Percentiles rank a stretch among this genome's conserved stretches.
Conservation (phyloP, 2,113 vertebrate genomes). For the Onychostruthus taczanowskii region DNA sequence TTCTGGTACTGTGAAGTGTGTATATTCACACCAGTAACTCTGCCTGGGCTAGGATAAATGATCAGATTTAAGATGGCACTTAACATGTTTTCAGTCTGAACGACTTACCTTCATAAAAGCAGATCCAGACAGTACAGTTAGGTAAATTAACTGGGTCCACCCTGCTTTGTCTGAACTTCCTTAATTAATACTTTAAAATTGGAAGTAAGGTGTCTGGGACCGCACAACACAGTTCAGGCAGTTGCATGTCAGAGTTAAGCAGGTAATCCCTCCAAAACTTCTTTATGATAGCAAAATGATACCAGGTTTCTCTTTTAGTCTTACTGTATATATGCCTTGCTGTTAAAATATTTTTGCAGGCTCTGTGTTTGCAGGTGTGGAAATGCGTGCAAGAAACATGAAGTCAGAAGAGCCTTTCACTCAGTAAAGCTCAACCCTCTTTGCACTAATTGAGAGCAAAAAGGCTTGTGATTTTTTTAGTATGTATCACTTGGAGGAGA, state of each 20-base stretch:
- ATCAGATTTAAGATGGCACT: background rate
- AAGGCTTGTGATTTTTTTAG: background rate
- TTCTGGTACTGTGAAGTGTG: background rate
- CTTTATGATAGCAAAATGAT: background rate
- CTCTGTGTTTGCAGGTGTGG: background rate
- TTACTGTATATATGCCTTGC: background rate
- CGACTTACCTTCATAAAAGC: background rate
- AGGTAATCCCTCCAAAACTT: background rate
- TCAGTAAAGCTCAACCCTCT: background rate
- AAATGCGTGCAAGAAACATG: background rate
- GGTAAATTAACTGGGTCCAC: background rate
- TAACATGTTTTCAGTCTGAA: background rate
- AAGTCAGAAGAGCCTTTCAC: background rate
- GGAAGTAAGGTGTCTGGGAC: background rate
- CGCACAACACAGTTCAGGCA: background rate
- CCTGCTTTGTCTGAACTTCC: background rate
- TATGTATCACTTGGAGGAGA: background rate
- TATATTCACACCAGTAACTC: background rate
- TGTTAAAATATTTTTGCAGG: slow-evolving; percentile 2
- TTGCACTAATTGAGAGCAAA: background rate
- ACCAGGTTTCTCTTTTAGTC: background rate
- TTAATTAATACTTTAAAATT: background rate
- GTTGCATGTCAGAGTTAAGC: background rate
- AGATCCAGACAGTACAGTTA: background rate
- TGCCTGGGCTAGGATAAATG: background rate